Conservation (phyloP, 1,140 invertebrate species). For the Trichomalopsis sarcophagae region DNA sequence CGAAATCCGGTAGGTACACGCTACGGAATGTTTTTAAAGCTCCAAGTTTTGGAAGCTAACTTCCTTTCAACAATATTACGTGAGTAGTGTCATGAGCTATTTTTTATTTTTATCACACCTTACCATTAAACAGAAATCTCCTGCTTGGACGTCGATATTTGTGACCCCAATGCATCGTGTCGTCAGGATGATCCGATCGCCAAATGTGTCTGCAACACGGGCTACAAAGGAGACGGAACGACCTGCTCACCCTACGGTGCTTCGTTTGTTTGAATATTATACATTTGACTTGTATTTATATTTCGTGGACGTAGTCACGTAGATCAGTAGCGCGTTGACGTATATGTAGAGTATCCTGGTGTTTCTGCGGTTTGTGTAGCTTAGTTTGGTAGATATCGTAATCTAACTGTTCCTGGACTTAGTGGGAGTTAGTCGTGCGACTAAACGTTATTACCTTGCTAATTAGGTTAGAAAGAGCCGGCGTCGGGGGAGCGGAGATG, state of each 20-base stretch:
- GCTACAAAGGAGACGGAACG: conserved; percentile 88
- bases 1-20: conserved; percentile 67
- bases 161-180: conserved; percentile 86
- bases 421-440: no score
- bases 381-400: no score
- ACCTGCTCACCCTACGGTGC: conserved; percentile 79
- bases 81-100: conserved; percentile 19
- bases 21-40: not conserved
- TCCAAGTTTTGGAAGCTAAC: not conserved
- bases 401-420: no score
- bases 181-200: conserved; percentile 78
- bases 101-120: conserved; percentile 50
- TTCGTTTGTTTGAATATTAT: conserved; percentile 53
- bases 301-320: not conserved
- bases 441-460: no score
- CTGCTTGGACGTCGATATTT: conserved; percentile 81
- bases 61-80: not conserved
- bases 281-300: conserved; percentile 46
- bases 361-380: no score
- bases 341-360: not conserved
- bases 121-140: conserved; percentile 77
- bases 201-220: conserved; percentile 86
- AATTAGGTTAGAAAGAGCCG: no score
- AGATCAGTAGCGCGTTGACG: not conserved
- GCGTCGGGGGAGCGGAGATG: no score